Base-by-base conservation (phyloP, 1,140 invertebrate genomes). In the Littorina saxatilis region DNA sequence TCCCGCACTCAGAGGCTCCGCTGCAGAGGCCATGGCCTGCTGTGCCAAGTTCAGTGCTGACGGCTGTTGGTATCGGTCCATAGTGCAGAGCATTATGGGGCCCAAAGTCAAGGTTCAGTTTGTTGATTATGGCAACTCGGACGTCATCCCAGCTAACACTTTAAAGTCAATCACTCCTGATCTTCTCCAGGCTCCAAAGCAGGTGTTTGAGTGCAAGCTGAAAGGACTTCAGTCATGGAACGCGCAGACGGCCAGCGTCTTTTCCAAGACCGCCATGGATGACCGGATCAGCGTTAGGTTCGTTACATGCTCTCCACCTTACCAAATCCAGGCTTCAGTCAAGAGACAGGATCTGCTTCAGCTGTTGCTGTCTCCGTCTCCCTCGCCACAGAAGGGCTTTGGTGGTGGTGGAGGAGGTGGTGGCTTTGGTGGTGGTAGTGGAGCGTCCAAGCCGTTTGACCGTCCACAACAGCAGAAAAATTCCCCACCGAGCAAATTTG, bases 1-100 rank as follows among this genome's bases (percentile, higher is more conserved):
- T 1, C 35, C 23, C 17, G 43, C 82, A 17, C 11, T 55, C 17
- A 40, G 52, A 70, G 81, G 74, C 20, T 55, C 75, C n/a, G 13
- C 58, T 2, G 15, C 37, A 20, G 76, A 83, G 58, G 86, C 78
- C 32, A 73, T 43, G 23, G 47, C 80, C 27, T 89, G 88, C 70
- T 93, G 95, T 52, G 96, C 95, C 0, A 93, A 94, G 79, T 96
- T 95, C 88, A 94, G 94, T 0, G 94, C 94, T 0, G 95, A 97
- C 88, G 94, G 95, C 39, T 88, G 92, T 2, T 97, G 96, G 96
- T 97, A 96, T 87, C 93, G 96, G 81, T 96, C 96, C 0, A 93
- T 95, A 84, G 95, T 97, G 20, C 92, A 96, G 0, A 95, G 70
- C 2, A 39, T 82, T 17, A 13, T n/a, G 13, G 83, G 77, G 15